Conservation (phyloP, 2,888 invertebrate genomes). For the Dorcus parallelipipedus region DNA sequence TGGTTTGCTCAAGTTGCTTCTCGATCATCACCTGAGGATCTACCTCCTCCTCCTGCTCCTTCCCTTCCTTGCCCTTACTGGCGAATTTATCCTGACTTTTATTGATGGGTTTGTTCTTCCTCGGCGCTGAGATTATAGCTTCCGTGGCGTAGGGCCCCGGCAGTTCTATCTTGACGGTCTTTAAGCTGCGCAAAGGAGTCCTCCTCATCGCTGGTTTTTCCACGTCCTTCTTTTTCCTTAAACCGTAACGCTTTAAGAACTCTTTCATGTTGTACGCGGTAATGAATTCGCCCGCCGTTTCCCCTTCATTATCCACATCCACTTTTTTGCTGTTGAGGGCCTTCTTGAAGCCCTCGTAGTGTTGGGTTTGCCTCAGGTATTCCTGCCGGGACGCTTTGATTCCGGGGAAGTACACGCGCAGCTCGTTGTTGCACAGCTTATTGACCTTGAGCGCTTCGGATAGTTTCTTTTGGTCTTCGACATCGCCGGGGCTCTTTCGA, state of each 20-base stretch:
- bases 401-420: slow-evolving; percentile 9
- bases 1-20: slow-evolving; percentile 22
- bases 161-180: slow-evolving; percentile 20
- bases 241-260: slow-evolving; percentile 10
- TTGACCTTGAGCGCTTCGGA: slow-evolving; percentile 26
- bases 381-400: slow-evolving; percentile 10
- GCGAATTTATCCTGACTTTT: background rate
- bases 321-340: background rate
- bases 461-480: slow-evolving; percentile 18
- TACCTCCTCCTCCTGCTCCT: background rate
- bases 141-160: slow-evolving; percentile 11
- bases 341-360: slow-evolving; percentile 24
- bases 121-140: slow-evolving; percentile 11
- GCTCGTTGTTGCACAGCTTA: slow-evolving; percentile 14
- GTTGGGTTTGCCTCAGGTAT: slow-evolving; percentile 14
- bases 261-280: background rate
- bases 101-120: slow-evolving; percentile 6
- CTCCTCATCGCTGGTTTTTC: slow-evolving; percentile 16
- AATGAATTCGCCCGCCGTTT: background rate
- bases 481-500: slow-evolving; percentile 16
- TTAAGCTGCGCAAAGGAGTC: slow-evolving; percentile 16
- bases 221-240: background rate
- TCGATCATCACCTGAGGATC: slow-evolving; percentile 4
- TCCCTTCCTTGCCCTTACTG: background rate
- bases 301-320: background rate